Evolutionary conservation across 2,888 invertebrate species (phyloP).

Genomic region (Sarcophaga carnaria): DNA sequence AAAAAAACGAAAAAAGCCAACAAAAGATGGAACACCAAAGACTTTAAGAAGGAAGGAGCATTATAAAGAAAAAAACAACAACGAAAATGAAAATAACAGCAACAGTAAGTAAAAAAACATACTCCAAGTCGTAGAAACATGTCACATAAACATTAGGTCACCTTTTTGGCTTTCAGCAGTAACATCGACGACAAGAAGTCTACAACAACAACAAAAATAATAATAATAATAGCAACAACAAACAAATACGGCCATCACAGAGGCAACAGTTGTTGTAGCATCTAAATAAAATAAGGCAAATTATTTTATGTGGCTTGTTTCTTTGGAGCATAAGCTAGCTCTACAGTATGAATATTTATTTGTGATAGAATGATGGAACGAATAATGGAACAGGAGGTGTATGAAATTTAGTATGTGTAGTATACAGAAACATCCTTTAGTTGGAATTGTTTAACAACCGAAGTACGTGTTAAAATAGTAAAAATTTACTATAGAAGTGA

Average conservation of each 20-base stretch:
- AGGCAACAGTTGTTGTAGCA: constrained; percentile 48
- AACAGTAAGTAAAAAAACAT: constrained; percentile 20
- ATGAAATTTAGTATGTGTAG: too few species aligned
- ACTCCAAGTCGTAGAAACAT: constrained; percentile 69
- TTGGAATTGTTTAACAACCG: too few species aligned
- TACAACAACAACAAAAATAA: constrained; percentile 39
- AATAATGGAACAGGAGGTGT: too few species aligned
- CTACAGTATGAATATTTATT: constrained; percentile 1
- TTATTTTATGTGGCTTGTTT: constrained; percentile 58
- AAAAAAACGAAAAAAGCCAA: constrained; percentile 4
- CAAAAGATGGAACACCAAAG: constrained; percentile 54
- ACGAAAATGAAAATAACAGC: constrained; percentile 18
- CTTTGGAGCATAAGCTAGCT: not conserved
- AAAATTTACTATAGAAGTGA: too few species aligned
- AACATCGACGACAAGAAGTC: constrained; percentile 55
- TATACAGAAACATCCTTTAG: too few species aligned
- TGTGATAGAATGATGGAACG: too few species aligned
- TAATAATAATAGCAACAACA: constrained; percentile 21
- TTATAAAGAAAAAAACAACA: constrained; percentile 22
- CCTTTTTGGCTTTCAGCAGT: constrained; percentile 71
- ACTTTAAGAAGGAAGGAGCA: constrained; percentile 40
- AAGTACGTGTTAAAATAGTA: too few species aligned
- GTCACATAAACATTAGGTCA: constrained; percentile 74
- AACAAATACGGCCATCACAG: not conserved
- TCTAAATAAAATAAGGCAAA: constrained; percentile 68